Base-by-base conservation (phyloP, 2,113 vertebrate genomes). In the Nothoprocta perdicaria region DNA sequence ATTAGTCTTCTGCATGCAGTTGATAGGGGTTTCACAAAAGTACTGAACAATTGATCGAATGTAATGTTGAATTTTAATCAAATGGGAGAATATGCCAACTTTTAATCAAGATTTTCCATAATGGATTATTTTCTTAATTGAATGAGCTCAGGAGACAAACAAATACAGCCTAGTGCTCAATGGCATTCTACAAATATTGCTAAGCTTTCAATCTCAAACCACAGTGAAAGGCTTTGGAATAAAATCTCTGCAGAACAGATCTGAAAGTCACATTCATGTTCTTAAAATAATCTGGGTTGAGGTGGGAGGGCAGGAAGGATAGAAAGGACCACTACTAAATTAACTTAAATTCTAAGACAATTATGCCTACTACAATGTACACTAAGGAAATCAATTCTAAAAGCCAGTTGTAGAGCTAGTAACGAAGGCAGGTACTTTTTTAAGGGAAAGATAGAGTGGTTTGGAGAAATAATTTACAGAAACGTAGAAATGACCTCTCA, bases 51-150 rank as follows among this genome's bases (percentile, higher is more conserved):
- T 97, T 97, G 96, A 97, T 97, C 95, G 93, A 52, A 66, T 96
- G 95, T 95, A 95, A 94, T 73, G 86, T 85, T 96, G 94, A 94
- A 97, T 97, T 97, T 97, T 96, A 97, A 95, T 97, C 94, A 97
- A 97, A 96, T 88, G 41, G 83, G 93, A 93, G 91, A 96, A 97
- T 96, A 96, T 96, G 89, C 78, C 92, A 96, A 97, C 89, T 97
- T 97, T 96, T 97, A 97, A 97, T 97, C 95, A 97, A 96, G 95
- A 94, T 95, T 96, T 97, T 97, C 95, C 94, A 86, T 96, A 97
- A 96, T 97, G 96, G 96, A 97, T 97, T 96, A 96, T 96, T 97
- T 97, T 94, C 84, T 86, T 97, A 97, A 97, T 97, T 96, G 94
- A 95, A 96, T 92, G 88, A 91, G 94, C 95, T 93, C 82, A 91